Percentiles rank a stretch among this genome's conserved stretches.
Conservation (phyloP, 2,113 vertebrate genomes). For the Tympanuchus pallidicinctus region DNA sequence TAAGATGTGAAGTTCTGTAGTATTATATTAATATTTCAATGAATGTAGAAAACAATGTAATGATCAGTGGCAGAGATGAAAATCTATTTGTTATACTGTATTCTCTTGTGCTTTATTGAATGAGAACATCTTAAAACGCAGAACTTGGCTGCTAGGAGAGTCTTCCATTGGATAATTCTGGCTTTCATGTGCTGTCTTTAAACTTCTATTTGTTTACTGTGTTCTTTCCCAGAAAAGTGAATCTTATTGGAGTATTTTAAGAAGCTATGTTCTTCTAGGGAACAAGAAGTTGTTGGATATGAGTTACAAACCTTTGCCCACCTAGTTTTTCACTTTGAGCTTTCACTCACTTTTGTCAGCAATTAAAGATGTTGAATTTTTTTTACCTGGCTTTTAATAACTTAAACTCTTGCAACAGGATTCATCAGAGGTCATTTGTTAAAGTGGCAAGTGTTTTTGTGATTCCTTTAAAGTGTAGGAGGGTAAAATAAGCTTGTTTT, state of each 20-base stretch:
- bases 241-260: not conserved
- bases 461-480: not conserved
- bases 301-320: not conserved
- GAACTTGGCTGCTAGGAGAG: not conserved
- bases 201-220: not conserved
- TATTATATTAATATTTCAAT: not conserved
- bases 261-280: not conserved
- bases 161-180: not conserved
- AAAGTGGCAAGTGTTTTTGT: not conserved
- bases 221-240: not conserved
- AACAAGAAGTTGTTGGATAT: not conserved
- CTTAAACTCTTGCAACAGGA: not conserved
- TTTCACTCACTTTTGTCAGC: not conserved
- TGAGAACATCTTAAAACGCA: not conserved
- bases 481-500: not conserved
- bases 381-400: slow-evolving; percentile 2
- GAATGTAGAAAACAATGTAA: not conserved
- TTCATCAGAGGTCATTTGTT: not conserved
- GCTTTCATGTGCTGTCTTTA: not conserved
- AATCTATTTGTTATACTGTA: not conserved
- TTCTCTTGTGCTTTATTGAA: not conserved
- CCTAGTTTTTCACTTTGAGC: slow-evolving; percentile 12
- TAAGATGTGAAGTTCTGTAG: not conserved
- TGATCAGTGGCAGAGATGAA: not conserved
- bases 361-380: slow-evolving; percentile 2